Evolutionary conservation across 2,797 vertebrate genomes (phyloP).

Genomic region (Pteropus rufus): DNA sequence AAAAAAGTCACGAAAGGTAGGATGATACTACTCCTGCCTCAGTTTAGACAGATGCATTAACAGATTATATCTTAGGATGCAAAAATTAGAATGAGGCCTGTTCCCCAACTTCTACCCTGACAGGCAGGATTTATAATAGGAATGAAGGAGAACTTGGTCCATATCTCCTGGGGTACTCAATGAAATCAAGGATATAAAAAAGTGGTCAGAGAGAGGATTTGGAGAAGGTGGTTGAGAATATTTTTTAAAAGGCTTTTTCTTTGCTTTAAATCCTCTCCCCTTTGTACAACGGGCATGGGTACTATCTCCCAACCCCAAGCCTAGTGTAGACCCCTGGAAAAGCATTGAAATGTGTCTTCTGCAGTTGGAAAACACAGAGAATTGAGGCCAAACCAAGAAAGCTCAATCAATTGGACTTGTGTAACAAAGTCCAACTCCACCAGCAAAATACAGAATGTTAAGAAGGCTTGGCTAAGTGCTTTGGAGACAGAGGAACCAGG

Average conservation of each 20-base stretch:
- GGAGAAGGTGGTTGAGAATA: not conserved
- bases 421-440: not conserved
- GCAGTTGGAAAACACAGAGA: not conserved
- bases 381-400: not conserved
- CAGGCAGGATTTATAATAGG: not conserved
- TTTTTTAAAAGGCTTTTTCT: not conserved
- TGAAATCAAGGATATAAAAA: not conserved
- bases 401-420: too few species aligned
- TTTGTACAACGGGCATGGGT: not conserved
- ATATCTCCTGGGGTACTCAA: not conserved
- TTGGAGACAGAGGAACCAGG: not conserved
- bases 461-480: not conserved
- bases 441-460: not conserved
- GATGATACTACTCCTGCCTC: not conserved
- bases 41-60: not conserved
- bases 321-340: not conserved
- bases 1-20: not conserved
- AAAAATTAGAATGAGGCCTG: not conserved
- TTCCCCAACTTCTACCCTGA: not conserved
- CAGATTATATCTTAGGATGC: not conserved
- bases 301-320: not conserved
- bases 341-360: not conserved
- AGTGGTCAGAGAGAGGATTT: not conserved
- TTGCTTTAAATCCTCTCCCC: not conserved
- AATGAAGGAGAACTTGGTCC: not conserved